These are phyloP conservation scores for Calcarius ornatus DNA, from an alignment of 2,113 vertebrate genomes.

Conservation along the genomic window DNA sequence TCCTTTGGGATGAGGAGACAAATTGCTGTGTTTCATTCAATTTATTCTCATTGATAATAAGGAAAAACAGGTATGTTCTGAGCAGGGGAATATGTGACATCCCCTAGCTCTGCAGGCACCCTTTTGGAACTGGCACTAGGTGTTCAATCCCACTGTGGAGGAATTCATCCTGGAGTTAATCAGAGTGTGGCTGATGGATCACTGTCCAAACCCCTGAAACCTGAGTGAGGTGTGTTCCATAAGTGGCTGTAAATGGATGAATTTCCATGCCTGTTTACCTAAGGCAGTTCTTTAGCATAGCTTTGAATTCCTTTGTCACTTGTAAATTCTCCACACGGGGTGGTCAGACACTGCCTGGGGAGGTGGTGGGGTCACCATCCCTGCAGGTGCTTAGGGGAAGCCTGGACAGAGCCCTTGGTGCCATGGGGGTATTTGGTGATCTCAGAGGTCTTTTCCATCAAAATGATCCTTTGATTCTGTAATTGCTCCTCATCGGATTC, in stretches of 20 bases:
- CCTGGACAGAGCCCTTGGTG: neutral
- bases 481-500: neutral
- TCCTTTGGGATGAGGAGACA: neutral
- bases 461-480: neutral
- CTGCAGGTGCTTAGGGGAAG: neutral
- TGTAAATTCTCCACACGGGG: neutral
- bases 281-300: neutral
- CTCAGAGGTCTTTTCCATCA: neutral
- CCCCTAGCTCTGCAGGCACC: neutral
- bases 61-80: neutral
- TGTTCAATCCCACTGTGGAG: neutral
- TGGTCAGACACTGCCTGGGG: neutral
- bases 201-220: neutral
- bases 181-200: neutral
- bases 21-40: neutral
- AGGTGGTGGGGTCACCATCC: neutral
- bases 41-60: neutral
- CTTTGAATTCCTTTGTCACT: neutral
- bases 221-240: neutral
- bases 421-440: accelerated
- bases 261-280: neutral
- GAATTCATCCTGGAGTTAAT: neutral
- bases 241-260: neutral
- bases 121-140: neutral
- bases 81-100: neutral